Percentiles rank a stretch among this genome's conserved stretches.
Evolutionary conservation across 2,113 vertebrate genomes (phyloP).

Genomic region (Rhadina sibilatrix): DNA sequence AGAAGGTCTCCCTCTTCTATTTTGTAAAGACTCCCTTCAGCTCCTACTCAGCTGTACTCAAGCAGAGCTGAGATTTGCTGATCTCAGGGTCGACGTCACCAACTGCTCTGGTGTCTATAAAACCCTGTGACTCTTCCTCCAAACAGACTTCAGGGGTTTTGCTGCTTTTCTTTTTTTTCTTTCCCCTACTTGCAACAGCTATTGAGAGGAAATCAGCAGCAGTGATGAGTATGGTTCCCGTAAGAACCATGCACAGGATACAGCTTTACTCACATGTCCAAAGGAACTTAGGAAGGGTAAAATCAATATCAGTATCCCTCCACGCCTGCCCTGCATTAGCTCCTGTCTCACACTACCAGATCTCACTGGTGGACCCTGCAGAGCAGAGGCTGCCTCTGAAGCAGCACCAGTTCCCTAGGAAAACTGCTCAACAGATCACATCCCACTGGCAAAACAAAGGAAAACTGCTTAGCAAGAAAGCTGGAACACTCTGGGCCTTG

Average conservation of each 20-base stretch:
- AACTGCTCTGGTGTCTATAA: not conserved
- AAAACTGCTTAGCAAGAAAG: not conserved
- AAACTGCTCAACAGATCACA: not conserved
- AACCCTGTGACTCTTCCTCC: not conserved
- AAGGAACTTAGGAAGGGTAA: not conserved
- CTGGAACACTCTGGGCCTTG: not conserved
- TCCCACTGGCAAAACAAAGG: not conserved
- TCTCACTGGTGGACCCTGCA: not conserved
- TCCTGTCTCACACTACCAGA: not conserved
- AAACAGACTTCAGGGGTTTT: not conserved
- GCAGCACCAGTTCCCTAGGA: not conserved
- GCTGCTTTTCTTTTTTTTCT: not conserved
- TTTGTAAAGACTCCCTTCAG: not conserved
- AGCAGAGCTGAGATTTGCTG: not conserved
- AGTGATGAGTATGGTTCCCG: too few species aligned
- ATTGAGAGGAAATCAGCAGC: slow-evolving; percentile 14
- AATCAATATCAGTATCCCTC: slow-evolving; percentile 11
- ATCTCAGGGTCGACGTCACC: not conserved
- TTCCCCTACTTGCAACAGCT: not conserved
- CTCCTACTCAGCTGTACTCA: not conserved
- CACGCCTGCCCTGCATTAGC: not conserved
- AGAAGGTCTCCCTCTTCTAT: not conserved
- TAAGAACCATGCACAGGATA: not conserved
- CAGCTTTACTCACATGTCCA: slow-evolving; percentile 3
- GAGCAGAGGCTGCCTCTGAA: not conserved